Base-by-base conservation (phyloP, 2,888 invertebrate genomes). In the Hermodice carunculata region DNA sequence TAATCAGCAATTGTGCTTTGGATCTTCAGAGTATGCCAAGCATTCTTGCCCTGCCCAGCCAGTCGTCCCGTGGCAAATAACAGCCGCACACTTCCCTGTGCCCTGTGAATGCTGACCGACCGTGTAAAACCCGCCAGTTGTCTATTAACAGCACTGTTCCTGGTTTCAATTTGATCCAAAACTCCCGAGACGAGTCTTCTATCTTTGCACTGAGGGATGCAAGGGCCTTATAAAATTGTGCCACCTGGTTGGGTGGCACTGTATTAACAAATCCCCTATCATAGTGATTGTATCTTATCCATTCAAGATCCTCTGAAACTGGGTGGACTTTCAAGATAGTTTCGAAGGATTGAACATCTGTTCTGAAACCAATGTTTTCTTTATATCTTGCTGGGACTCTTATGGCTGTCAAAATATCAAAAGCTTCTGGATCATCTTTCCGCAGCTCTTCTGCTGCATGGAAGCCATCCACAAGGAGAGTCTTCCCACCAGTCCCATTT, bases 81-180 rank as follows among this genome's bases (percentile, higher is more conserved):
- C 92, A 91, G 0, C 93, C 93, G 57, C 89, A 88, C 77, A 94
- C 87, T 24, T 89, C 86, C 43, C 94, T 88, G 6, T 84, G 86
- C 0, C 94, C 94, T 0, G 89, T 88, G 79, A 92, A 94, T 0
- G 88, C 89, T 1, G 89, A 89, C 52, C 94, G 88, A 0, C 93
- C 94, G 76, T 94, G 94, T 1, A 93, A 85, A 1, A 93, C 88
- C 59, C 94, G 88, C 89, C 92, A 94, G 86, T 94, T 94, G 79
- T 94, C 93, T 76, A 93, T 89, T 56, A 91, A 89, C 69, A 93
- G 86, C 11, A 93, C 90, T 17, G 89, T 89, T 26, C 94, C 94
- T 61, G 93, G 92, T 43, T 81, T 79, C 26, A 88, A 75, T 34
- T 74, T 75, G 14, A 86, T 60, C 77, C 77, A 75, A 54, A 75